Evolutionary conservation across 2,113 vertebrate species (phyloP), one percentile per base, ranked within the genome.

Genomic region (Dermatemys mawii): DNA sequence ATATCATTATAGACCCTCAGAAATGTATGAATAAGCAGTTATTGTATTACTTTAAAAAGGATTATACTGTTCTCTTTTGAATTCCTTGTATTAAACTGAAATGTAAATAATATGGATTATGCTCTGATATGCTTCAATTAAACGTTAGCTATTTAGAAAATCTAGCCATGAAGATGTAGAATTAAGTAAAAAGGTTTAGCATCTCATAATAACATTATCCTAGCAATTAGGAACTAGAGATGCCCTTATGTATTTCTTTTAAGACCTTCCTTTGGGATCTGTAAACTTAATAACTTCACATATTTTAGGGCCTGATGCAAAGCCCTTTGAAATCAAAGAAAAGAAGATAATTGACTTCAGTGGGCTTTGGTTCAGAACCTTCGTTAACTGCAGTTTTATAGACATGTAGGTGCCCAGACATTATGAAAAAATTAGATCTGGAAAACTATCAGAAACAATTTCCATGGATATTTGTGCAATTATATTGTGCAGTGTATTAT

Each of bases 1-100:
- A 67, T 85, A 95, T 93, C 50, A 94, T 96, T 95, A 93, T 79
- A 93, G 89, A 90, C 83, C 50, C 10, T 87, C 90, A 93, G 88
- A 96, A 95, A 91, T 93, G 32, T 86, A 81, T 88, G 80, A 91
- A 93, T 88, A 96, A 93, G 51, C 78, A 57, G 16, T 75, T 96
- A 53, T 76, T 48, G n/a, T 76, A 86, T 89, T 93, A 89, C 86
- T 73, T 84, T 91, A 95, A 96, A 60, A 94, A 17, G 53, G 35
- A 95, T 89, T 91, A 87, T 83, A 21, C 14, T 88, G 53, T 87
- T 94, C 84, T 38, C 70, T 81, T 94, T 87, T 89, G 78, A 91
- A 79, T 84, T 46, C 9, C 8, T 11, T 32, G 6, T 46, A 83
- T 38, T 96, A 93, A 90, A 78, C 5, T 10, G 7, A 94, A 78